Base-by-base conservation (phyloP, 2,888 invertebrate species). In the Thecophora atra region DNA sequence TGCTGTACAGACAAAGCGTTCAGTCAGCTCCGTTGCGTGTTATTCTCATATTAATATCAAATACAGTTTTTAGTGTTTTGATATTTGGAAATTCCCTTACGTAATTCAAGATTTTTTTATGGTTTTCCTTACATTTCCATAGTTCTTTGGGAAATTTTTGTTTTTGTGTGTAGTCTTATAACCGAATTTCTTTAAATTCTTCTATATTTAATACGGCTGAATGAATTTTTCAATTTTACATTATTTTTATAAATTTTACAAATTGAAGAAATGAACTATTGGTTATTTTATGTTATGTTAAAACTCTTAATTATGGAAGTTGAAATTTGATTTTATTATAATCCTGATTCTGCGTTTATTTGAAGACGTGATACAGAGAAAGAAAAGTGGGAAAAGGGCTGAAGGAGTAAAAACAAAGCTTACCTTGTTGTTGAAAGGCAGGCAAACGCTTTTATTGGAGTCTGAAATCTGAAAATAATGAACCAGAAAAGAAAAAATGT, bases 351-450 rank as follows among this genome's bases (percentile, higher is more conserved):
- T n/a, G n/a, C n/a, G n/a, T n/a, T n/a, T n/a, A n/a, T n/a, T 37
- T 6, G 11, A 11, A 2, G 37, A 11, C 11, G 11, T 37, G 11
- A 2, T 8, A 11, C 2, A 11, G 37, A 11, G 37, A 11, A 37
- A 11, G 37, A 11, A 37, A 11, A 37, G 37, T 37, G 37, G 37
- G 37, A 11, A 37, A 11, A 37, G 11, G 37, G 37, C 5, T 6
- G 30, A 8, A 8, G 30, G 30, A 30, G 30, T 11, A 13, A 8
- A 62, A 17, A 47, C 76, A 77, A 70, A 60, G 79, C 85, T 86
- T 85, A 85, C 85, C 85, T 85, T 84, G 85, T 82, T 80, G 86
- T 80, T 83, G 86, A 85, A 79, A 85, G 84, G 85, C 85, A 85
- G 86, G 85, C 84, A 83, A 85, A 85, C 80, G 86, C 85, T 86